Percentiles rank a stretch among this genome's conserved stretches.
phyloP scores from a whole-genome alignment of 2,888 invertebrate genomes.

The Linhomoeus sp. region DNA sequence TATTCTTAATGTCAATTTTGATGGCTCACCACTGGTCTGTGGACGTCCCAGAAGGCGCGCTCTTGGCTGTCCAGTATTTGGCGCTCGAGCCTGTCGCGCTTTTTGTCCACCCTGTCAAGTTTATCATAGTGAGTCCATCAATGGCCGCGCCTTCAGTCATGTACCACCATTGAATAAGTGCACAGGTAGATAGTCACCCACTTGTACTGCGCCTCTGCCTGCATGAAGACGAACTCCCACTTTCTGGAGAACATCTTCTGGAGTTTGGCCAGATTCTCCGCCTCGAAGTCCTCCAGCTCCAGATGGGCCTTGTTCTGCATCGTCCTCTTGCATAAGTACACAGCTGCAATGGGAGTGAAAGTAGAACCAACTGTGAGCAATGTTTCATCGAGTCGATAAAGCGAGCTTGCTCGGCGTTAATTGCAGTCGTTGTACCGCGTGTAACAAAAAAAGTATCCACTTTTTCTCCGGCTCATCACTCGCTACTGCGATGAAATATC shows the following conservation, averaged over 20 bases:
- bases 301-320: constrained; percentile 98
- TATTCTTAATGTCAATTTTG: no score
- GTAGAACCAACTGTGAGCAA: no score
- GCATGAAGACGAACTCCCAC: constrained; percentile 99
- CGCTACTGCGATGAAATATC: no score
- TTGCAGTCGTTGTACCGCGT: no score
- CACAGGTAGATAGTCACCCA: constrained; percentile 15
- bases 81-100: constrained; percentile 85
- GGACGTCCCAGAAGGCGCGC: constrained; percentile 98
- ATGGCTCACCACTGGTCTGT: constrained; percentile 84
- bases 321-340: constrained; percentile 92
- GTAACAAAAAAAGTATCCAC: no score
- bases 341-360: constrained; percentile 45
- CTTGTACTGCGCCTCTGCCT: constrained; percentile 74
- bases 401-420: no score
- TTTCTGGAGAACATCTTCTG: constrained; percentile 98
- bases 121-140: background rate
- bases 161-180: background rate
- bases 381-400: background rate
- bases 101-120: constrained; percentile 64
- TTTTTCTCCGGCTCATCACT: no score
- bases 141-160: background rate
- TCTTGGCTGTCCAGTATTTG: constrained; percentile 98
- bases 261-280: constrained; percentile 81
- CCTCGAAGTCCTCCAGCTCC: constrained; percentile 93